Conservation (phyloP, 2,113 vertebrate species). For the Bos javanicus region DNA sequence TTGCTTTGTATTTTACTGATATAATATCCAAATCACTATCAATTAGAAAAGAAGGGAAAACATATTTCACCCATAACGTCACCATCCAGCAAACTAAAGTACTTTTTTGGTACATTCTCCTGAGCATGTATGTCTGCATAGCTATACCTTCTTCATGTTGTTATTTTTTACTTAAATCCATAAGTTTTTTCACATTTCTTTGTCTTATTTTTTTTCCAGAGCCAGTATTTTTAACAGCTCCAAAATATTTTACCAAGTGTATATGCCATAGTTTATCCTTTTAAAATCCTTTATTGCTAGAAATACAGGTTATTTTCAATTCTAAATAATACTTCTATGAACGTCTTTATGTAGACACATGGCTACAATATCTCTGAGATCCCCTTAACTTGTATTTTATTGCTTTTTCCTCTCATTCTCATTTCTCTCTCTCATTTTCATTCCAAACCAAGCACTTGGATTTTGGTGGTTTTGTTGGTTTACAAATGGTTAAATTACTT, state of each 20-base stretch:
- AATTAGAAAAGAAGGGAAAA: background rate
- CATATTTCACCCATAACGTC: background rate
- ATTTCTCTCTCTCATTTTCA: background rate
- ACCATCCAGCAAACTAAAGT: background rate
- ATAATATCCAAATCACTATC: background rate
- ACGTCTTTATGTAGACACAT: background rate
- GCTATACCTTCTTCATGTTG: background rate
- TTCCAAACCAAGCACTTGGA: background rate
- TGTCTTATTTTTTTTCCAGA: background rate
- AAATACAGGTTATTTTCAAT: background rate
- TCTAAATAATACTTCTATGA: background rate
- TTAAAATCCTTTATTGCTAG: background rate
- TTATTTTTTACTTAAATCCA: background rate
- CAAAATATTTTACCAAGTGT: background rate
- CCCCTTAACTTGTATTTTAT: background rate
- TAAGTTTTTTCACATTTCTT: background rate
- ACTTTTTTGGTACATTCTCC: background rate
- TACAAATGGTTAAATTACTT: constrained; percentile 9
- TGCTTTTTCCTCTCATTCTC: background rate
- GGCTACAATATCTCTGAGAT: background rate
- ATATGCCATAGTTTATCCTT: background rate
- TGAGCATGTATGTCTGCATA: background rate
- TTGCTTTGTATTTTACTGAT: background rate
- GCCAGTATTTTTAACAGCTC: background rate
- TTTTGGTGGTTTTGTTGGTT: background rate